A percentile compares a stretch with the other conserved stretches of the same genome.
These are phyloP conservation scores for Ophion costatus DNA, from an alignment of 2,888 invertebrate genomes.

Conservation along the genomic window DNA sequence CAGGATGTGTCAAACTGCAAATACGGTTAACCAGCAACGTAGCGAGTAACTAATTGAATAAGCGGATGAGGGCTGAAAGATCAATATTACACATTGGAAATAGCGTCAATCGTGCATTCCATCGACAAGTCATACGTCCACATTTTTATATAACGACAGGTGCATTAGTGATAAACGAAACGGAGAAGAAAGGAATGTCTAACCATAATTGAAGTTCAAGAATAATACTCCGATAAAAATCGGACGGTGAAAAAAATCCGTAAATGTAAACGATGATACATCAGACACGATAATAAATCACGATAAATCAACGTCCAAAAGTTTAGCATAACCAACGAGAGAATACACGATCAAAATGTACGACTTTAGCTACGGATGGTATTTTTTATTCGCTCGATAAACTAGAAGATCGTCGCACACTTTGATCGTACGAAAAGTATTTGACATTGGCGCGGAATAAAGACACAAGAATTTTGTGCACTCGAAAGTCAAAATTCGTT, in stretches of 20 bases:
- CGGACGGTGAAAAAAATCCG: conserved; percentile 10
- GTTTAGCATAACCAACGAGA: not conserved
- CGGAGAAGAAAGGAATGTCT: not conserved
- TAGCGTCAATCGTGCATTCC: conserved; percentile 71
- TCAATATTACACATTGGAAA: conserved; percentile 70
- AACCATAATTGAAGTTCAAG: conserved; percentile 39
- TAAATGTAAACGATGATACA: conserved; percentile 31
- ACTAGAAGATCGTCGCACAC: conserved; percentile 53
- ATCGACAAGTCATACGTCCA: conserved; percentile 75
- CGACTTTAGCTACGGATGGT: conserved; percentile 51
- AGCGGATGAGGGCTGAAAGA: conserved; percentile 36
- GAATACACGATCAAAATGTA: conserved; percentile 12
- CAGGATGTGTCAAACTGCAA: not conserved
- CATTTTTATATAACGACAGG: conserved; percentile 71
- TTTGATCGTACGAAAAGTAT: conserved; percentile 42
- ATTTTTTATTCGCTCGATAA: conserved; percentile 62
- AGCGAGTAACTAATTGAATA: conserved; percentile 29
- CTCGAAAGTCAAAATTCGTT: not conserved
- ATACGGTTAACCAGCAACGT: conserved; percentile 13
- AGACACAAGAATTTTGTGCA: not conserved
- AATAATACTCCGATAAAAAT: conserved; percentile 32
- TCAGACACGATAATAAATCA: conserved; percentile 50
- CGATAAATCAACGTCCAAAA: conserved; percentile 52
- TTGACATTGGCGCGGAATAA: conserved; percentile 27
- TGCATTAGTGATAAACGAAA: conserved; percentile 33